Evolutionary conservation across 64 coral and sea anemone species (phyloP).

Genomic region (Montipora capricornis): DNA sequence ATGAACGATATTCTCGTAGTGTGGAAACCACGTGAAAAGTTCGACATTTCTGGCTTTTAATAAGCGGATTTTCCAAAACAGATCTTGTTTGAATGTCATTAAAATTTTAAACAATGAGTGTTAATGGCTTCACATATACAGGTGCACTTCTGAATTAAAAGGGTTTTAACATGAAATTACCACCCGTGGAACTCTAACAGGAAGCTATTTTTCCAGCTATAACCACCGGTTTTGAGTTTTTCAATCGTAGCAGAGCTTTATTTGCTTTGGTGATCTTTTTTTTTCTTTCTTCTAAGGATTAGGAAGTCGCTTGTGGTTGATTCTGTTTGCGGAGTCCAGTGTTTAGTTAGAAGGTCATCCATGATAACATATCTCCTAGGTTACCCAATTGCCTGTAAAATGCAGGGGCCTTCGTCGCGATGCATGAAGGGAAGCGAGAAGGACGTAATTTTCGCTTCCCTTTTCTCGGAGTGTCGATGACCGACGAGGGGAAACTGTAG

Average conservation of each 20-base stretch:
- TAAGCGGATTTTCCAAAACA: not conserved
- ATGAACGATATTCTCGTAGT: not conserved
- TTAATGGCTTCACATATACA: not conserved
- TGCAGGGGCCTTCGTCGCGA: too few relatives aligned
- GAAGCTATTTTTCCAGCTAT: not conserved
- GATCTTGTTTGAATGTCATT: constrained; percentile 33
- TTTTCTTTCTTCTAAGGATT: too few relatives aligned
- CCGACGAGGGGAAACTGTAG: too few relatives aligned
- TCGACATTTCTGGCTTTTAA: not conserved
- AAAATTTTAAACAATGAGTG: constrained; percentile 1
- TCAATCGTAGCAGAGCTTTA: not conserved
- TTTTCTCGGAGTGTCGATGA: too few relatives aligned
- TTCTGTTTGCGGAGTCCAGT: too few relatives aligned
- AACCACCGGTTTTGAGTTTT: not conserved
- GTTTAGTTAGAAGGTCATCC: too few relatives aligned
- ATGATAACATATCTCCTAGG: too few relatives aligned
- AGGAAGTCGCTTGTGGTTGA: too few relatives aligned
- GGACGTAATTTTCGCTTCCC: too few relatives aligned
- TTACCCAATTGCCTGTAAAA: too few relatives aligned
- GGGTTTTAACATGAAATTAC: not conserved
- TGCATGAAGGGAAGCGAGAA: too few relatives aligned
- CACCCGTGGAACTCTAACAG: not conserved
- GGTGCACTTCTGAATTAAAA: not conserved
- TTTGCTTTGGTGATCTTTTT: too few relatives aligned
- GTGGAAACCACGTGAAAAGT: not conserved